A percentile compares a stretch with the other conserved stretches of the same genome.
phyloP scores from a whole-genome alignment of 2,797 vertebrate genomes.

The Liparis tanakae region DNA sequence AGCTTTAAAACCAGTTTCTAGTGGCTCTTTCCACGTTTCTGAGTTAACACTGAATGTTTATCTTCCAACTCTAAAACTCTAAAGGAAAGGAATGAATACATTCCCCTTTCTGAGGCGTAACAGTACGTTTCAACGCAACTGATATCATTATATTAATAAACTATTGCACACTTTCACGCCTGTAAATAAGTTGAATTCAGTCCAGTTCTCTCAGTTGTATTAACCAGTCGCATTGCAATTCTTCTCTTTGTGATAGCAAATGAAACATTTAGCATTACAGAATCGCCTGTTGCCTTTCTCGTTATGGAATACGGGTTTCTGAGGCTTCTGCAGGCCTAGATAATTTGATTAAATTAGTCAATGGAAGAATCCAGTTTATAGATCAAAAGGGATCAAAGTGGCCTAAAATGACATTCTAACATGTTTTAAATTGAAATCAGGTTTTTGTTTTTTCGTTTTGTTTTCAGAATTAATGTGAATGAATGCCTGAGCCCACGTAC shows the following conservation, averaged over 20 bases:
- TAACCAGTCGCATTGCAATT: constrained; percentile 12
- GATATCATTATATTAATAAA: constrained; percentile 11
- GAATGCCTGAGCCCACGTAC: neutral
- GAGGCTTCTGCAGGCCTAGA: constrained; percentile 1
- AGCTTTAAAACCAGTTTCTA: constrained; percentile 7
- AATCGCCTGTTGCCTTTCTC: constrained; percentile 7
- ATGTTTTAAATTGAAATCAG: constrained; percentile 25
- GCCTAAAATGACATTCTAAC: constrained; percentile 17
- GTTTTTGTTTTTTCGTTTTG: neutral
- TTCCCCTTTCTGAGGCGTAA: constrained; percentile 8
- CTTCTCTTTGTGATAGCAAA: constrained; percentile 6
- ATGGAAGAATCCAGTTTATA: constrained; percentile 13
- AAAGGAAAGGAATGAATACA: neutral
- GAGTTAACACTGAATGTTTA: constrained; percentile 9
- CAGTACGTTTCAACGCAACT: neutral
- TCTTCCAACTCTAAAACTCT: constrained; percentile 7
- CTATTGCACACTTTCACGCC: neutral
- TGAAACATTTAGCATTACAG: neutral
- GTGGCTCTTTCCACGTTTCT: constrained; percentile 26
- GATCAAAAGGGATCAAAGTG: constrained; percentile 7
- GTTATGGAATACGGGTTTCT: neutral
- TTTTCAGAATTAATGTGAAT: neutral
- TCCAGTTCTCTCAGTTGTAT: neutral
- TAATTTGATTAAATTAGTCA: constrained; percentile 19
- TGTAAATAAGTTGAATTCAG: neutral